These are phyloP conservation scores for Eubasilissa regina DNA, from an alignment of 1,140 invertebrate species.

Conservation along the genomic window DNA sequence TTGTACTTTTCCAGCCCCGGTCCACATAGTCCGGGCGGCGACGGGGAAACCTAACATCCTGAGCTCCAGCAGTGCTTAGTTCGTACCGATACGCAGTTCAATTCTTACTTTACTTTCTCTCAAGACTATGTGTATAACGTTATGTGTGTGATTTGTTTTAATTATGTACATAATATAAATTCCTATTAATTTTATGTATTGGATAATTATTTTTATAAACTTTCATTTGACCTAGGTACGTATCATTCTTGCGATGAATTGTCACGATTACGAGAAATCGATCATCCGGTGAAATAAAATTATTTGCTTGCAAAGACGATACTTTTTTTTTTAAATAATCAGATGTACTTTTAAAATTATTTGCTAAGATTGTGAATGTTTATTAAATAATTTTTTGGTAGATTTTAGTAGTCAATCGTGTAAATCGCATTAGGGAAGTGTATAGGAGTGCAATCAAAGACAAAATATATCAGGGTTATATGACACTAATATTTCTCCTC, in stretches of 20 bases:
- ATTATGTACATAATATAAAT: not conserved
- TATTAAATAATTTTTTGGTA: conserved; percentile 4
- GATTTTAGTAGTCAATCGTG: not conserved
- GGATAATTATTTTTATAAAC: too few relatives aligned
- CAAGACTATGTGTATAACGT: not conserved
- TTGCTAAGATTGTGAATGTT: not conserved
- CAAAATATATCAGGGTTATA: conserved; percentile 20
- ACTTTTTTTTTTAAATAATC: too few relatives aligned
- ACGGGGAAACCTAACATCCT: conserved; percentile 55
- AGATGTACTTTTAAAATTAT: not conserved
- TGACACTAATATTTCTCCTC: conserved; percentile 35
- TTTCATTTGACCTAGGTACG: too few relatives aligned
- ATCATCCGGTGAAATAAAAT: too few relatives aligned
- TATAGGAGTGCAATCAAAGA: conserved; percentile 1
- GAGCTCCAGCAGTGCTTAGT: conserved; percentile 49
- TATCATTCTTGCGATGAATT: too few relatives aligned
- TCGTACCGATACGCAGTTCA: not conserved
- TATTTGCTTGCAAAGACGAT: too few relatives aligned
- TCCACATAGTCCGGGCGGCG: conserved; percentile 12
- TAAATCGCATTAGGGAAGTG: not conserved
- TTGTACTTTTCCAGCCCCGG: conserved; percentile 43
- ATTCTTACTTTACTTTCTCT: not conserved
- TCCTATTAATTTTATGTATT: too few relatives aligned
- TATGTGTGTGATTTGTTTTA: not conserved
- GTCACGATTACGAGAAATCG: too few relatives aligned